These are phyloP conservation scores for Apamea monoglypha DNA, from an alignment of 2,888 invertebrate species.

Conservation along the genomic window DNA sequence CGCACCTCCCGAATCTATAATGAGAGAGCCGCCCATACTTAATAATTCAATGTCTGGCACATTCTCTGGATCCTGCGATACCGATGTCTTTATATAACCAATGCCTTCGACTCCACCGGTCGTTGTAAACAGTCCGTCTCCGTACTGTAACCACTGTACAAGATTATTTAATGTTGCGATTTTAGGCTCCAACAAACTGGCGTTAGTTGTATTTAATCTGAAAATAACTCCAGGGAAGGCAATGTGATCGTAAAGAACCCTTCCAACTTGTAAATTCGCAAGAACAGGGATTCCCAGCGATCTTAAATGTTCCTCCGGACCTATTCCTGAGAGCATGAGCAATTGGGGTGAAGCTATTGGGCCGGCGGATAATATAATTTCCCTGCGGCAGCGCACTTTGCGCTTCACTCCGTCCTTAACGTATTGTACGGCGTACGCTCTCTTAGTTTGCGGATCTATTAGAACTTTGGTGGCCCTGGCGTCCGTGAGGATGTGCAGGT, in stretches of 20 bases:
- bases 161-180: conserved; percentile 83
- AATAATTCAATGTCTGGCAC: conserved; percentile 93
- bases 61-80: conserved; percentile 88
- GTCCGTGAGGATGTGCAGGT: conserved; percentile 90
- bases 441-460: conserved; percentile 89
- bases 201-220: conserved; percentile 83
- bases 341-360: conserved; percentile 97
- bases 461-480: conserved; percentile 83
- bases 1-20: conserved; percentile 90
- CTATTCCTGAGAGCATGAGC: conserved; percentile 96
- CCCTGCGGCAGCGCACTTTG: conserved; percentile 92
- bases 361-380: conserved; percentile 96
- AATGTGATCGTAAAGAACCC: conserved; percentile 91
- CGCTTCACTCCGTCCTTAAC: conserved; percentile 88
- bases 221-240: conserved; percentile 89
- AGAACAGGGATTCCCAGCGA: conserved; percentile 91
- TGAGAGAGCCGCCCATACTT: conserved; percentile 91
- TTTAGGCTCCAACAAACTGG: conserved; percentile 83
- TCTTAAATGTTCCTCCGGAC: conserved; percentile 90
- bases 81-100: conserved; percentile 91
- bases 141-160: conserved; percentile 86
- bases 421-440: conserved; percentile 93
- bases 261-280: conserved; percentile 92
- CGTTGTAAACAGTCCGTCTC: conserved; percentile 90
- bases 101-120: conserved; percentile 92